These are phyloP conservation scores for Microplitis demolitor DNA, from an alignment of 1,140 invertebrate species.

Conservation along the genomic window DNA sequence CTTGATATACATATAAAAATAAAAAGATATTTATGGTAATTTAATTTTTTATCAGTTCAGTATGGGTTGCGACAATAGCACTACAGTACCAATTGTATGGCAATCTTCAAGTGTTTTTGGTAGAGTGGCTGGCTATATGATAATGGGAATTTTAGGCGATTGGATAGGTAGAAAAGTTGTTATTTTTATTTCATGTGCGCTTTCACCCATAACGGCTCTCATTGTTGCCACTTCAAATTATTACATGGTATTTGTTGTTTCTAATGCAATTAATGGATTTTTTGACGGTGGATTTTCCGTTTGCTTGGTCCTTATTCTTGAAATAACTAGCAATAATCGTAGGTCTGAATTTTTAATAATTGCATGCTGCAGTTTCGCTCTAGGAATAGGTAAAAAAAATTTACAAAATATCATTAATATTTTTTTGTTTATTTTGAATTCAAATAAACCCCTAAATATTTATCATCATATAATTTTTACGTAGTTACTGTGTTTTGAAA, in stretches of 20 bases:
- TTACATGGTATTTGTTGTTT: slow-evolving; percentile 20
- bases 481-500: neutral
- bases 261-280: slow-evolving; percentile 27
- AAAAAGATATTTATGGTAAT: neutral
- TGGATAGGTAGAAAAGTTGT: slow-evolving; percentile 28
- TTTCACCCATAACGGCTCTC: slow-evolving; percentile 24
- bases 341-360: slow-evolving; percentile 26
- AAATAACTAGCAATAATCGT: slow-evolving; percentile 25
- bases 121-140: slow-evolving; percentile 24
- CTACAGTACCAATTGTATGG: slow-evolving; percentile 17
- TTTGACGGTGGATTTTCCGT: slow-evolving; percentile 33
- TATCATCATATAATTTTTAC: neutral
- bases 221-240: slow-evolving; percentile 15
- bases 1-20: neutral
- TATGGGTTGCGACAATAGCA: slow-evolving; percentile 23
- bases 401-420: too few species aligned
- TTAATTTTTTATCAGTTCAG: slow-evolving; percentile 17
- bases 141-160: slow-evolving; percentile 30
- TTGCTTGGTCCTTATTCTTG: slow-evolving; percentile 26
- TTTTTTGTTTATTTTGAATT: too few species aligned
- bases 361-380: slow-evolving; percentile 21
- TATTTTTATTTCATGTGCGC: slow-evolving; percentile 28
- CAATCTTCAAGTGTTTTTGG: slow-evolving; percentile 28
- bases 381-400: slow-evolving; percentile 27
- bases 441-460: neutral